phyloP scores from a whole-genome alignment of 2,888 invertebrate species.

The Conomelus anceps region DNA sequence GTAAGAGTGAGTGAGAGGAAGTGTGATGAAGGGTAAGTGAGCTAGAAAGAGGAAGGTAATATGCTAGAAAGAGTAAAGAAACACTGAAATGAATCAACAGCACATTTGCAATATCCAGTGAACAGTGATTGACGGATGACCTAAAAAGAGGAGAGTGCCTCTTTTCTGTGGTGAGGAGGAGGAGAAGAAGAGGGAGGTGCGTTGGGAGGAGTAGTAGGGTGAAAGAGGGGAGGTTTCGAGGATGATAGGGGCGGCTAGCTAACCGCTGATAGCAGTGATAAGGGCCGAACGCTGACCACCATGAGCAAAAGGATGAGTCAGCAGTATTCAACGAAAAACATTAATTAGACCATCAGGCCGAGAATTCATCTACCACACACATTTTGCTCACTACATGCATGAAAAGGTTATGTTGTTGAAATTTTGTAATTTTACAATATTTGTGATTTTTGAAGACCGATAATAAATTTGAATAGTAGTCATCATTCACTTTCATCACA shows the following conservation, averaged over 20 bases:
- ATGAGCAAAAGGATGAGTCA: neutral
- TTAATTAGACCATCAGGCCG: neutral
- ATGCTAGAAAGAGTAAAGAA: neutral
- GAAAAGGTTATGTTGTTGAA: too few relatives aligned
- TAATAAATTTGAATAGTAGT: too few relatives aligned
- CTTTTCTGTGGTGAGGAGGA: neutral
- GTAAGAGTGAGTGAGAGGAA: too few relatives aligned
- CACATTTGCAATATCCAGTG: neutral
- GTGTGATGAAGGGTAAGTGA: too few relatives aligned
- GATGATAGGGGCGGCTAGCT: too few relatives aligned
- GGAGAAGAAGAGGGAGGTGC: neutral
- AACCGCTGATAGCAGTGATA: neutral
- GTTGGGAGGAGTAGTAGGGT: neutral
- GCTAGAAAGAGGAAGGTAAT: neutral
- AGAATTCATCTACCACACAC: too few relatives aligned
- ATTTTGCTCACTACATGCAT: too few relatives aligned
- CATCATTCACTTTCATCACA: too few relatives aligned
- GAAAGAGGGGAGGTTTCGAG: neutral
- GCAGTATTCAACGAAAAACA: neutral
- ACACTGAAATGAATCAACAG: neutral
- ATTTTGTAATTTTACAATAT: too few relatives aligned
- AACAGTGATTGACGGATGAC: neutral
- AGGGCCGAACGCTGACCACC: neutral
- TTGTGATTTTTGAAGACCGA: too few relatives aligned
- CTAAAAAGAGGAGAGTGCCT: too few relatives aligned